Conservation (phyloP, 2,797 vertebrate genomes). For the Sitta carolinensis region DNA sequence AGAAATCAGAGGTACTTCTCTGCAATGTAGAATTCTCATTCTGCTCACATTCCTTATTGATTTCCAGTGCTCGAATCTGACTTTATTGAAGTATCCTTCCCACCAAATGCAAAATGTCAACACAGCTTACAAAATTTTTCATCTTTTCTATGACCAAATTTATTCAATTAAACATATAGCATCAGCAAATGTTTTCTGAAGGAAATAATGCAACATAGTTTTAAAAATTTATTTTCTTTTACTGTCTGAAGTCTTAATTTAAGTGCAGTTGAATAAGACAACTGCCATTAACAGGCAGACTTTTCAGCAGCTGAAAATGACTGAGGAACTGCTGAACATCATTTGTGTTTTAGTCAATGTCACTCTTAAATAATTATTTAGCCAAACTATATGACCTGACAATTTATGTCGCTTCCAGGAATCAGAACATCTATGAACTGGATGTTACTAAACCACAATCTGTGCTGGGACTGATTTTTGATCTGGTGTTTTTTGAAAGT, state of each 20-base stretch:
- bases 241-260: neutral
- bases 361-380: constrained; percentile 40
- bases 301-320: constrained; percentile 48
- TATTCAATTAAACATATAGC: constrained; percentile 33
- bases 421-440: neutral
- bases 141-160: constrained; percentile 36
- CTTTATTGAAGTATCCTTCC: constrained; percentile 65
- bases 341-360: neutral
- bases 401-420: constrained; percentile 5
- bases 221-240: neutral
- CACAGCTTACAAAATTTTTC: constrained; percentile 63
- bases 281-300: neutral
- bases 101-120: constrained; percentile 68
- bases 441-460: neutral
- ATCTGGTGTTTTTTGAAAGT: neutral
- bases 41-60: constrained; percentile 68
- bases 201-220: neutral
- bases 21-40: constrained; percentile 53
- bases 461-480: neutral
- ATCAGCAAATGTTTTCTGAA: neutral
- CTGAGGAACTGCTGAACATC: neutral
- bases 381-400: constrained; percentile 3
- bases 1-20: constrained; percentile 52
- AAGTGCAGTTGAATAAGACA: constrained; percentile 33
- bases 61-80: constrained; percentile 51